These are phyloP conservation scores for Menura novaehollandiae DNA, from an alignment of 2,113 vertebrate genomes.

Conservation along the genomic window DNA sequence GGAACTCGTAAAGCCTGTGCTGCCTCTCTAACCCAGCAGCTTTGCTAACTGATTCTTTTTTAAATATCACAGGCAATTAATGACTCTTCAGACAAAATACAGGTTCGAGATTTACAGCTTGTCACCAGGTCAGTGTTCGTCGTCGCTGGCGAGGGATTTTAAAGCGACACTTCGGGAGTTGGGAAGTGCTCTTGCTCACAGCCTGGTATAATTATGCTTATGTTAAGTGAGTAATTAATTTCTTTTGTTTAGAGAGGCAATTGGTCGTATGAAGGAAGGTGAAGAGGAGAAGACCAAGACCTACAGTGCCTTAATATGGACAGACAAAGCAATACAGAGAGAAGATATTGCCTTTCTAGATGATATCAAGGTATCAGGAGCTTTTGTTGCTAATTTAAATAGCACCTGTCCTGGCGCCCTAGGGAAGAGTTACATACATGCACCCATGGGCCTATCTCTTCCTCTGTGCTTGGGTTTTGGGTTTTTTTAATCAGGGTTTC, in stretches of 20 bases:
- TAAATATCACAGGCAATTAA: conserved; percentile 83
- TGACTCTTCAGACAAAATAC: conserved; percentile 89
- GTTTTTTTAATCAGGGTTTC: not conserved
- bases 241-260: conserved; percentile 83
- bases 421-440: not conserved
- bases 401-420: not conserved
- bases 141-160: not conserved
- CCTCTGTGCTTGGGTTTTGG: not conserved
- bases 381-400: not conserved
- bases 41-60: conserved; percentile 33
- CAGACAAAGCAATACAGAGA: conserved; percentile 76
- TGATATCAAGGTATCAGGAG: conserved; percentile 78
- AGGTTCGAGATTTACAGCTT: conserved; percentile 92
- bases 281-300: conserved; percentile 97
- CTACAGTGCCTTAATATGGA: conserved; percentile 95
- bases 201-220: not conserved
- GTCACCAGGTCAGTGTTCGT: conserved; percentile 84
- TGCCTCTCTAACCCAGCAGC: not conserved
- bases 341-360: conserved; percentile 85
- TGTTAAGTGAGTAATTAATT: conserved; percentile 23
- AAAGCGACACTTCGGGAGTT: not conserved
- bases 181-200: not conserved
- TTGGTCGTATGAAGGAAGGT: conserved; percentile 93
- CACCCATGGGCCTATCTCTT: not conserved
- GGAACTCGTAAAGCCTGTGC: not conserved